These are phyloP conservation scores for Engraulis encrasicolus DNA, from an alignment of 2,113 vertebrate genomes.

Conservation along the genomic window DNA sequence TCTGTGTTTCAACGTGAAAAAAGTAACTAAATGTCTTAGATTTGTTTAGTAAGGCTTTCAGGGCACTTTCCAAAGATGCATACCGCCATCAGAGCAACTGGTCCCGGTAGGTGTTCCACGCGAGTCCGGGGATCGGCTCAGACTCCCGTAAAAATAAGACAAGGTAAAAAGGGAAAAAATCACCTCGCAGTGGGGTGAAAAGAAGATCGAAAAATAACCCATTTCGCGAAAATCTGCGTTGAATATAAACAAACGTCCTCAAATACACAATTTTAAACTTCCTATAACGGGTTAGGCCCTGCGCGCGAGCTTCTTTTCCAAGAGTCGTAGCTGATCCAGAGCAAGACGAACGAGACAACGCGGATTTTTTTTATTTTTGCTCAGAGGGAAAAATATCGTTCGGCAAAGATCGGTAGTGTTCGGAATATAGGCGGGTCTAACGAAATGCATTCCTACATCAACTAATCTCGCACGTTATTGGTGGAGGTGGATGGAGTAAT, in stretches of 20 bases:
- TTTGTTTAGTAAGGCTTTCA: conserved; percentile 63
- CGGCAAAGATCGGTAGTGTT: conserved; percentile 72
- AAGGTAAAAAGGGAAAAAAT: conserved; percentile 28
- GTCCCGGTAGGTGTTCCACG: conserved; percentile 49
- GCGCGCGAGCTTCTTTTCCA: conserved; percentile 78
- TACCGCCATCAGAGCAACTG: conserved; percentile 50
- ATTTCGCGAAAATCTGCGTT: conserved; percentile 33
- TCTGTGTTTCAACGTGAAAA: conserved; percentile 15
- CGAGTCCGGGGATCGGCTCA: conserved; percentile 69
- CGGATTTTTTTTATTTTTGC: conserved; percentile 82
- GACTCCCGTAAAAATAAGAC: conserved; percentile 68
- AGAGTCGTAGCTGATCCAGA: conserved; percentile 77
- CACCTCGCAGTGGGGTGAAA: not conserved
- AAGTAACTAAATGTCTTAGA: not conserved
- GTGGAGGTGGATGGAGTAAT: conserved; percentile 31
- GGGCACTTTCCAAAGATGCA: conserved; percentile 64
- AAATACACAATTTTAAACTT: conserved; percentile 48
- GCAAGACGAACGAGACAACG: conserved; percentile 74
- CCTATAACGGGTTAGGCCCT: conserved; percentile 67
- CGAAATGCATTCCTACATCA: conserved; percentile 55
- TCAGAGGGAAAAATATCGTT: conserved; percentile 73
- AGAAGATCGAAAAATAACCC: conserved; percentile 23
- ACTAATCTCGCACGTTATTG: conserved; percentile 57
- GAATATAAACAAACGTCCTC: conserved; percentile 44
- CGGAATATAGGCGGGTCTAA: conserved; percentile 73